Conservation (phyloP, 2,113 vertebrate species). For the Podarcis muralis region DNA sequence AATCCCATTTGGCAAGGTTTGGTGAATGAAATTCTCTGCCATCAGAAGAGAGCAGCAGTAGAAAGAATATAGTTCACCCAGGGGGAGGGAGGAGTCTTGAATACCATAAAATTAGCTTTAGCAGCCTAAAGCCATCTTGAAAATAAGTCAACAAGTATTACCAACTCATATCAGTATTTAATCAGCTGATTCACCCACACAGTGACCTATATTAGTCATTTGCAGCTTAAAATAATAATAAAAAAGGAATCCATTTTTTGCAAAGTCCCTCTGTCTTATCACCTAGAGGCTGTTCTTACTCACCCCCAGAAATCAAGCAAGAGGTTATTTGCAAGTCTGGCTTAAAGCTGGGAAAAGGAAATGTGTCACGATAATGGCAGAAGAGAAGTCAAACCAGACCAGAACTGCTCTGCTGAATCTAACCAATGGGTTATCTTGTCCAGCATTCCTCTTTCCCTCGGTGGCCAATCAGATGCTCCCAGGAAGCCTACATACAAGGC, state of each 20-base stretch:
- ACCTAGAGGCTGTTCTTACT: not conserved
- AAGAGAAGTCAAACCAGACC: too few relatives aligned
- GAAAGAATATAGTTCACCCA: constrained; percentile 7
- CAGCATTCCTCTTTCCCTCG: not conserved
- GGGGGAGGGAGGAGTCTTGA: not conserved
- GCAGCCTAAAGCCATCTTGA: not conserved
- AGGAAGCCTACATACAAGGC: not conserved
- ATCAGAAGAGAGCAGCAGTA: constrained; percentile 19
- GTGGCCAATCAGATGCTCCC: not conserved
- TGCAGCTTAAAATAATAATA: not conserved
- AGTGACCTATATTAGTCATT: not conserved
- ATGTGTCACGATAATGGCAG: not conserved
- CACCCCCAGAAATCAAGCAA: not conserved
- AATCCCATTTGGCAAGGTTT: not conserved
- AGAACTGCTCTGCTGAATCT: not conserved
- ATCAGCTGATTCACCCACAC: not conserved
- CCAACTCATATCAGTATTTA: not conserved
- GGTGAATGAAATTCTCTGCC: constrained; percentile 28
- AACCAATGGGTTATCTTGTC: not conserved
- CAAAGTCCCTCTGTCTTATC: not conserved
- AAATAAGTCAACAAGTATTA: not conserved
- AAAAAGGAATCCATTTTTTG: not conserved
- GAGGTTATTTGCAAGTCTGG: not conserved
- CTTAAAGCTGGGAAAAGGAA: not conserved
- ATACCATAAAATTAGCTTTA: not conserved